Evolutionary conservation across 2,888 invertebrate genomes (phyloP).

Genomic region (Hydrotaea cyrtoneurina): DNA sequence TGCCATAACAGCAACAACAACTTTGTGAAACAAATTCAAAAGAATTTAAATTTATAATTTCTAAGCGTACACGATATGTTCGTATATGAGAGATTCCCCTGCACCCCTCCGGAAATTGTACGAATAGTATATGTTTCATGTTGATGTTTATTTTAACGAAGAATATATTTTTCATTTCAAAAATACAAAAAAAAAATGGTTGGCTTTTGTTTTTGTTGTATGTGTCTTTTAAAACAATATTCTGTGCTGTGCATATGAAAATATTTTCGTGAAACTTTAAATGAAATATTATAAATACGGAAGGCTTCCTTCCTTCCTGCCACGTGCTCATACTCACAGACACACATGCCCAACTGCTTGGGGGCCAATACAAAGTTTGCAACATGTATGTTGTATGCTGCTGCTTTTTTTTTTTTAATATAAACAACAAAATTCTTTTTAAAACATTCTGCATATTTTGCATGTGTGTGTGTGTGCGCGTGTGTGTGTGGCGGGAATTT

Average conservation of each 20-base stretch:
- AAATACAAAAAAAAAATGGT: too few species aligned
- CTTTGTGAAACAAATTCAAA: not conserved
- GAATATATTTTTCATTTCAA: not conserved
- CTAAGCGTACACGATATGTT: not conserved
- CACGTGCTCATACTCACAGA: too few species aligned
- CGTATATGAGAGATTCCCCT: not conserved
- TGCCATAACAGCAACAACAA: not conserved
- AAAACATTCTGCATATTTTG: not conserved
- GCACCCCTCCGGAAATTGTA: not conserved
- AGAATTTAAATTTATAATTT: conserved; percentile 10
- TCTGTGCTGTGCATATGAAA: not conserved
- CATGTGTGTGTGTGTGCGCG: not conserved
- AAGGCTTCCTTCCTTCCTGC: too few species aligned
- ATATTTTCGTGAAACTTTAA: conserved; percentile 17
- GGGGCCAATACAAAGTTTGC: not conserved
- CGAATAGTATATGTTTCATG: not conserved
- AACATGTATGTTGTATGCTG: not conserved
- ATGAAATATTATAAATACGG: conserved; percentile 2
- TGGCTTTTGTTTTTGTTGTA: not conserved
- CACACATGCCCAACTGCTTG: not conserved
- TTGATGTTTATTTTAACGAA: not conserved
- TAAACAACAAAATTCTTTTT: conserved; percentile 18
- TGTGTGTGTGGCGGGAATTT: not conserved
- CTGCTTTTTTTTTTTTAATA: conserved; percentile 12
- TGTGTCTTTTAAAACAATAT: not conserved